phyloP scores from a whole-genome alignment of 2,113 vertebrate species.

The Indicator indicator region DNA sequence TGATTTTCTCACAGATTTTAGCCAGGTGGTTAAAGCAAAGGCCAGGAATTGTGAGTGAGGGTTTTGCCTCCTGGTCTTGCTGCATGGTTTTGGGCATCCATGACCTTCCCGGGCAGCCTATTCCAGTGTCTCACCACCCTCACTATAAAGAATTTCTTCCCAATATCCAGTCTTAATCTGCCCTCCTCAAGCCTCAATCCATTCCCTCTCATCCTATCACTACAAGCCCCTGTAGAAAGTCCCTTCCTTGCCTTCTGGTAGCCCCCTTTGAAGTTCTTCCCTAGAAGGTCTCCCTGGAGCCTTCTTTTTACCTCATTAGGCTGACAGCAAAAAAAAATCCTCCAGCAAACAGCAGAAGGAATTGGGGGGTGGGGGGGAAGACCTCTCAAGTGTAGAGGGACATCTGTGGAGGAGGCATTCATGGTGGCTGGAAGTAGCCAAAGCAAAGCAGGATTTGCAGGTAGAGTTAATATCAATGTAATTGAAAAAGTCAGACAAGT shows the following conservation, averaged over 20 bases:
- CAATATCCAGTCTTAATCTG: too few species aligned
- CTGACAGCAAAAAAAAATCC: neutral
- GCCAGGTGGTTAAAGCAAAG: neutral
- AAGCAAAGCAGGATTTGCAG: neutral
- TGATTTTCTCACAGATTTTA: neutral
- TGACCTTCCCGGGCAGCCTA: too few species aligned
- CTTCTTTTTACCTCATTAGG: neutral
- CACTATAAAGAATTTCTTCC: too few species aligned
- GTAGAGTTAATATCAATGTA: neutral
- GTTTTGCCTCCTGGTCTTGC: neutral
- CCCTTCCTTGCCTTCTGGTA: too few species aligned
- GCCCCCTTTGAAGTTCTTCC: too few species aligned
- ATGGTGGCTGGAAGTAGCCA: neutral
- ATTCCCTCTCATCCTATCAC: too few species aligned
- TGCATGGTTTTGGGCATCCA: neutral
- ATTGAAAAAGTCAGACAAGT: constrained; percentile 31
- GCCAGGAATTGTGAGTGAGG: neutral
- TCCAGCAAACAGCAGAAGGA: neutral
- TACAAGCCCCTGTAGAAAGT: too few species aligned
- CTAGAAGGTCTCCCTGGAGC: too few species aligned
- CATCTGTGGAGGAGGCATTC: neutral
- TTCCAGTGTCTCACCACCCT: too few species aligned
- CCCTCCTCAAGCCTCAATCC: too few species aligned
- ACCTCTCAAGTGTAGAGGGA: neutral
- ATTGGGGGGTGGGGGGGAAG: neutral